These are phyloP conservation scores for Lycaon pictus DNA, from an alignment of 2,113 vertebrate genomes.

Conservation along the genomic window DNA sequence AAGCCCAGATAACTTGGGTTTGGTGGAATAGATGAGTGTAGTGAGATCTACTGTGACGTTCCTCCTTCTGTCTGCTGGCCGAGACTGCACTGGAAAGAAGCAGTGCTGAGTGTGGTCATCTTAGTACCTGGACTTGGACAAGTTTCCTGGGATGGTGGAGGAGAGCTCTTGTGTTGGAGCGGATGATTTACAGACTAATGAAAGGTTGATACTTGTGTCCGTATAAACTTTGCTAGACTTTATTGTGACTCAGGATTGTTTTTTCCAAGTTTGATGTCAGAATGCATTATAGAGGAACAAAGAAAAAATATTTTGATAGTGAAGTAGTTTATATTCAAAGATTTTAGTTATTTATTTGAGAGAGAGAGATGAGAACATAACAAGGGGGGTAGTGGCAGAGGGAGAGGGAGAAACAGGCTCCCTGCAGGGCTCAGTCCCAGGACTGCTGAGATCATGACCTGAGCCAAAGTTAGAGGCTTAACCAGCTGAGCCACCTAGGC, in stretches of 20 bases:
- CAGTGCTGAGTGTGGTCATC: neutral
- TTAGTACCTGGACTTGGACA: neutral
- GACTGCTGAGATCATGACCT: too few species aligned
- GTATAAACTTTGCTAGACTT: neutral
- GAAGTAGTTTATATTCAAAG: neutral
- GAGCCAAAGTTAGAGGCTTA: too few species aligned
- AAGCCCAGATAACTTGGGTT: neutral
- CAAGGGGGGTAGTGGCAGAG: neutral
- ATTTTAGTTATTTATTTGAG: neutral
- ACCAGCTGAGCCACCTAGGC: too few species aligned
- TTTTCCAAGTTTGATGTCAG: neutral
- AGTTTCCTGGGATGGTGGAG: neutral
- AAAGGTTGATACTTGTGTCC: neutral
- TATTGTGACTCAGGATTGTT: neutral
- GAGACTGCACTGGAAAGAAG: neutral
- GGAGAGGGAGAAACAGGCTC: neutral
- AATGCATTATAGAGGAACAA: neutral
- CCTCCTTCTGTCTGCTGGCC: neutral
- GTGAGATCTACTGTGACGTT: neutral
- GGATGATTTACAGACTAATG: neutral
- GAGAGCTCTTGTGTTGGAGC: neutral
- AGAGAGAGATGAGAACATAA: accelerated
- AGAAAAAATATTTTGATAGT: neutral
- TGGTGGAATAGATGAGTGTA: neutral
- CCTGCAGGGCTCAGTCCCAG: neutral